Conservation (phyloP, 2,797 vertebrate species). For the Micromesistius poutassou region DNA sequence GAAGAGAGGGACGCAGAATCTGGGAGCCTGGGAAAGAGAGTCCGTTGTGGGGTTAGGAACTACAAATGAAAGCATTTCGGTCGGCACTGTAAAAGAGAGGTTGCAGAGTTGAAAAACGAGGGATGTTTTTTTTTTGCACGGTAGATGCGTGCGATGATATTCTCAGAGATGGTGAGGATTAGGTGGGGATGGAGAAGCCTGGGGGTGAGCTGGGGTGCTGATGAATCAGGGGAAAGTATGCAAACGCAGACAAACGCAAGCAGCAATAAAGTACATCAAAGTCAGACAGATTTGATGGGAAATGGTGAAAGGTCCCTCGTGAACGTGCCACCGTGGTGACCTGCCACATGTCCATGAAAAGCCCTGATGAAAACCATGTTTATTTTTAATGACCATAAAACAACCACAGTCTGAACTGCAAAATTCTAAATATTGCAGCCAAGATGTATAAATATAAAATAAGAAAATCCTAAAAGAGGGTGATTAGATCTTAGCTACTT, state of each 20-base stretch:
- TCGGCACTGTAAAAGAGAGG: conserved; percentile 25
- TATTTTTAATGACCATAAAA: conserved; percentile 24
- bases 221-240: conserved; percentile 13
- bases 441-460: neutral
- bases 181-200: conserved; percentile 14
- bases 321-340: conserved; percentile 26
- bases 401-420: conserved; percentile 14
- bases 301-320: conserved; percentile 23
- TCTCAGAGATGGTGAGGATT: conserved; percentile 12
- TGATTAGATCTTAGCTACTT: conserved; percentile 6
- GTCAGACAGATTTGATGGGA: conserved; percentile 42
- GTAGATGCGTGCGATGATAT: conserved; percentile 23
- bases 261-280: conserved; percentile 48
- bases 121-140: conserved; percentile 37
- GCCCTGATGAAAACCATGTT: conserved; percentile 35
- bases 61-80: conserved; percentile 27
- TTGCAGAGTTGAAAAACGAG: conserved; percentile 49
- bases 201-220: conserved; percentile 26
- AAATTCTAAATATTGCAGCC: conserved; percentile 8
- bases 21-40: conserved; percentile 53
- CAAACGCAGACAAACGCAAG: conserved; percentile 35
- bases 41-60: conserved; percentile 34
- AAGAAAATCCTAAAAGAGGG: neutral
- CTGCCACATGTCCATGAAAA: conserved; percentile 22
- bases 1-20: conserved; percentile 40